Conservation (phyloP, 2,888 invertebrate genomes). For the Drosophila cracens region DNA sequence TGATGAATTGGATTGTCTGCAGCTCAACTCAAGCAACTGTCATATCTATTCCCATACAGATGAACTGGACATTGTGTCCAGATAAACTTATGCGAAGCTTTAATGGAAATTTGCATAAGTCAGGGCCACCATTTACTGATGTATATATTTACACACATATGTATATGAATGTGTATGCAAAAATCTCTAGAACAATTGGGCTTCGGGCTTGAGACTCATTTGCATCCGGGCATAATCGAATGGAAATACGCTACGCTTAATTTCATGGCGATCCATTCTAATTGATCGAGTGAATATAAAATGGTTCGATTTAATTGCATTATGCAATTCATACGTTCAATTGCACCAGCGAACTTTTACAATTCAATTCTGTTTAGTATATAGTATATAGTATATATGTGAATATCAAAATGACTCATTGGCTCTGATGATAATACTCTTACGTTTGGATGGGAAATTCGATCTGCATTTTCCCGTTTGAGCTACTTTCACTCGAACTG, state of each 20-base stretch:
- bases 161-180: constrained; percentile 3
- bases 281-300: constrained; percentile 47
- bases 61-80: constrained; percentile 43
- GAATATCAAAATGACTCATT: neutral
- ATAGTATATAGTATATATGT: neutral
- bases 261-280: constrained; percentile 41
- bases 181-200: constrained; percentile 31
- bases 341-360: constrained; percentile 25
- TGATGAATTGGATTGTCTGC: constrained; percentile 43
- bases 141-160: neutral
- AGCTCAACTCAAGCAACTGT: constrained; percentile 9
- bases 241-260: constrained; percentile 25
- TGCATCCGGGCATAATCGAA: constrained; percentile 35
- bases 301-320: constrained; percentile 63
- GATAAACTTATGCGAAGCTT: constrained; percentile 25
- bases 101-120: constrained; percentile 54
- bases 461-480: neutral
- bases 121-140: constrained; percentile 23
- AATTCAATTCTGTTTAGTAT: constrained; percentile 2
- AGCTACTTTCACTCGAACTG: neutral
- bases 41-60: constrained; percentile 35
- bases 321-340: constrained; percentile 49
- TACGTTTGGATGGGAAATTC: neutral
- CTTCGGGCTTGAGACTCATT: constrained; percentile 25
- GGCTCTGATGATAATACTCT: neutral